A percentile compares a stretch with the other conserved stretches of the same genome.
Evolutionary conservation across 2,888 invertebrate genomes (phyloP).

Genomic region (Chromoteleia sp.): DNA sequence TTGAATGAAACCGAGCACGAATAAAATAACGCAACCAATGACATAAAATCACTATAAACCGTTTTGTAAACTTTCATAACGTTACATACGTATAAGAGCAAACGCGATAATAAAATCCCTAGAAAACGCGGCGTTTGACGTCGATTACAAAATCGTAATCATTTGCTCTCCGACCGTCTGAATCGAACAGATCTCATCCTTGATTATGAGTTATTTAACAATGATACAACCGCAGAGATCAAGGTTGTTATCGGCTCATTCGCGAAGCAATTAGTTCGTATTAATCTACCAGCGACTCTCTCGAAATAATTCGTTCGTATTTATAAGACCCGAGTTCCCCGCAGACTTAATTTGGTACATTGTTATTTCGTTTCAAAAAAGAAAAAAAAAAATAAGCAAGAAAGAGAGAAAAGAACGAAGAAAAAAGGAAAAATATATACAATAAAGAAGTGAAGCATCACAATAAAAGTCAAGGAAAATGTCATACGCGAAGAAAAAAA

Average conservation of each 20-base stretch:
- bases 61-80: slow-evolving; percentile 18
- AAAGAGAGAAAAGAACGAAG: background rate
- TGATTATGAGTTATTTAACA: slow-evolving; percentile 49
- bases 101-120: slow-evolving; percentile 21
- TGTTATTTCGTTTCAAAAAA: too few species aligned
- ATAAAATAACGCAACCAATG: slow-evolving; percentile 2
- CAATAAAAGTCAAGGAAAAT: slow-evolving; percentile 41
- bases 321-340: too few species aligned
- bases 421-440: background rate
- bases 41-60: background rate
- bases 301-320: slow-evolving; percentile 6
- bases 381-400: background rate
- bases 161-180: slow-evolving; percentile 22
- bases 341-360: too few species aligned
- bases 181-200: slow-evolving; percentile 36
- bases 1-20: too few species aligned
- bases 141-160: slow-evolving; percentile 42
- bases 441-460: slow-evolving; percentile 7
- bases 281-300: background rate
- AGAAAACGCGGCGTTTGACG: background rate
- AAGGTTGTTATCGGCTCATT: slow-evolving; percentile 36
- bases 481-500: slow-evolving; percentile 1
- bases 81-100: background rate
- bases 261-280: slow-evolving; percentile 25
- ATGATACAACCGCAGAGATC: slow-evolving; percentile 42